Evolutionary conservation across 1,140 invertebrate species (phyloP).

Genomic region (Drosophila murphyi): DNA sequence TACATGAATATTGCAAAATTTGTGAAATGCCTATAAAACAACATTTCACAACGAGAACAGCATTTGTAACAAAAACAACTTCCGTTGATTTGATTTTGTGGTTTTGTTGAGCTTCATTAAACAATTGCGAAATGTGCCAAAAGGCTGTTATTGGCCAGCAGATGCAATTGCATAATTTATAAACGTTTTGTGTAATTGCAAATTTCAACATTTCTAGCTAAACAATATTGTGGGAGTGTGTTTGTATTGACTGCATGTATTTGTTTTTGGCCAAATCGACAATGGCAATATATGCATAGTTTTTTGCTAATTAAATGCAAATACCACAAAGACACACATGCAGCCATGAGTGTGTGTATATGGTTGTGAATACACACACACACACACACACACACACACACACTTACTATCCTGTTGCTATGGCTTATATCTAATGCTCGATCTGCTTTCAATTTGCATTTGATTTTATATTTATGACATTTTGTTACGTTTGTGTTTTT

Average conservation of each 20-base stretch:
- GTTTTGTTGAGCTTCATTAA: constrained; percentile 74
- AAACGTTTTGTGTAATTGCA: constrained; percentile 77
- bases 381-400: background rate
- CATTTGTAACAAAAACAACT: constrained; percentile 38
- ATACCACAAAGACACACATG: constrained; percentile 31
- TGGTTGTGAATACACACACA: background rate
- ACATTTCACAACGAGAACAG: constrained; percentile 12
- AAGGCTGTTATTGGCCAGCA: background rate
- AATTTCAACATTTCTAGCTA: constrained; percentile 73
- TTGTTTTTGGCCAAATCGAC: constrained; percentile 43
- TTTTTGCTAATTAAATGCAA: constrained; percentile 81
- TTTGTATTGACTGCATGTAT: background rate
- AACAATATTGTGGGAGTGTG: constrained; percentile 51
- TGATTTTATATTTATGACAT: constrained; percentile 83
- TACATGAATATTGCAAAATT: constrained; percentile 69
- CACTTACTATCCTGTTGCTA: constrained; percentile 42
- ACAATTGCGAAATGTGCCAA: constrained; percentile 38
- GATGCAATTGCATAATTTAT: constrained; percentile 77
- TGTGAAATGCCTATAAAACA: constrained; percentile 27
- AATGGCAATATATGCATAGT: constrained; percentile 60
- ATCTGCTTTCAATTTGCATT: constrained; percentile 81
- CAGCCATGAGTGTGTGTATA: background rate
- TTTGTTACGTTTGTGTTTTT: constrained; percentile 44
- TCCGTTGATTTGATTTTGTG: constrained; percentile 80
- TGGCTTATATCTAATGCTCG: constrained; percentile 65